A percentile compares a stretch with the other conserved stretches of the same genome.
phyloP scores from a whole-genome alignment of 2,797 vertebrate genomes.

The Benthosema pterotum region DNA sequence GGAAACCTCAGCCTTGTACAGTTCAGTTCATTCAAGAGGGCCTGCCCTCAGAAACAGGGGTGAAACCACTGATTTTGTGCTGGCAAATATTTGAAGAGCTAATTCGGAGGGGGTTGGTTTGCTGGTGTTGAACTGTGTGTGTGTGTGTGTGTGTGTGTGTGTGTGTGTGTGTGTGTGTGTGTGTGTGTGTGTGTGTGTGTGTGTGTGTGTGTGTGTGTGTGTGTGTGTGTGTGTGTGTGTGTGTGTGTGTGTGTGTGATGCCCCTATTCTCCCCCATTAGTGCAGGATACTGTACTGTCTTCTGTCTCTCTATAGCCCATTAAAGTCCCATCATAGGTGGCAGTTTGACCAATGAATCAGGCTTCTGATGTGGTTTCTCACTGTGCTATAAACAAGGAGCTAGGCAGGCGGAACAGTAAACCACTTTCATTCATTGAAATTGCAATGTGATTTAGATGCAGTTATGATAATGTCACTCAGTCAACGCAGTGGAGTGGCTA shows the following conservation, averaged over 20 bases:
- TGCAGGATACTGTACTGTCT: no score
- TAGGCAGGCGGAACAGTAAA: conserved; percentile 27
- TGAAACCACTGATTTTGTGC: conserved; percentile 78
- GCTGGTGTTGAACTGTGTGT: conserved; percentile 58
- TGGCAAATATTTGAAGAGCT: conserved; percentile 86
- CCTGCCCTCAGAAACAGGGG: conserved; percentile 75
- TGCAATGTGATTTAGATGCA: conserved; percentile 13
- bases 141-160: conserved; percentile 26
- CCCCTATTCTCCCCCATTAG: no score
- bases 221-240: neutral
- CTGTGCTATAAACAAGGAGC: conserved; percentile 19
- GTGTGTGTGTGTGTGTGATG: neutral
- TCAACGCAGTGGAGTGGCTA: neutral
- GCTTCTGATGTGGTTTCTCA: conserved; percentile 1
- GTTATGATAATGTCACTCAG: conserved; percentile 3
- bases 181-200: conserved; percentile 11
- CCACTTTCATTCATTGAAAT: conserved; percentile 26
- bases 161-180: conserved; percentile 19
- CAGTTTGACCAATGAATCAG: no score
- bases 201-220: neutral
- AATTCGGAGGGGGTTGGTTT: conserved; percentile 79
- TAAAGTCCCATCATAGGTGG: no score
- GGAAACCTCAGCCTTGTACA: conserved; percentile 74
- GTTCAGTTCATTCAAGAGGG: conserved; percentile 77
- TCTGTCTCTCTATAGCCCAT: no score